Evolutionary conservation across 2,797 vertebrate species (phyloP).

Genomic region (Mus caroli): DNA sequence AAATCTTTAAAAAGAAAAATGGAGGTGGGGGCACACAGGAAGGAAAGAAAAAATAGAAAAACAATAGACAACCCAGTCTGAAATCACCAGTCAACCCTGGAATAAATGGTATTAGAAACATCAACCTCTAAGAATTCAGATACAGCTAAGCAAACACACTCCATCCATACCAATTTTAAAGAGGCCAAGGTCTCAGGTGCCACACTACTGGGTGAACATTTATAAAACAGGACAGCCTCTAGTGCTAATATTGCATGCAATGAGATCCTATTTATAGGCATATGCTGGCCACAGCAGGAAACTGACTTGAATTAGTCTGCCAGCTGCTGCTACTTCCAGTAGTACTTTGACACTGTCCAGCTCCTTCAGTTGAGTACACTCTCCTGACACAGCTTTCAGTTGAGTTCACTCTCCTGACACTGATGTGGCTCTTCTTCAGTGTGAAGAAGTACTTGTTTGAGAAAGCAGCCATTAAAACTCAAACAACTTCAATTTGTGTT

Average conservation of each 20-base stretch:
- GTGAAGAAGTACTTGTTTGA: conserved; percentile 55
- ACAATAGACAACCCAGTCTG: conserved; percentile 40
- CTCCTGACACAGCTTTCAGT: neutral
- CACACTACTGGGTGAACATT: neutral
- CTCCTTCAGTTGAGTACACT: neutral
- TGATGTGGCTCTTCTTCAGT: conserved; percentile 38
- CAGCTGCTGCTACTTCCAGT: neutral
- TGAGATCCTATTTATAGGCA: neutral
- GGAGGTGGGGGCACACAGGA: neutral
- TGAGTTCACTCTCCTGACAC: neutral
- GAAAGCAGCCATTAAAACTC: conserved; percentile 5
- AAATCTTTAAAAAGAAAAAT: no score
- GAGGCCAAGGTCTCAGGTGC: neutral
- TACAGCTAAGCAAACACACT: conserved; percentile 1
- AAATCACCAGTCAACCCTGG: conserved; percentile 19
- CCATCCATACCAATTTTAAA: neutral
- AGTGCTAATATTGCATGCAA: neutral
- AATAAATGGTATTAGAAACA: conserved; percentile 54
- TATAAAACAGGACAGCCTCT: neutral
- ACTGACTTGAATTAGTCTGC: neutral
- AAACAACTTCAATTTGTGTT: conserved; percentile 51
- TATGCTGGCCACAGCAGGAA: neutral
- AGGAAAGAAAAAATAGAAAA: neutral
- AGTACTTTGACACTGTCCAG: conserved; percentile 31
- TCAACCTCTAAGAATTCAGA: neutral